Evolutionary conservation across 2,113 vertebrate species (phyloP).

Genomic region (Delphinapterus leucas): DNA sequence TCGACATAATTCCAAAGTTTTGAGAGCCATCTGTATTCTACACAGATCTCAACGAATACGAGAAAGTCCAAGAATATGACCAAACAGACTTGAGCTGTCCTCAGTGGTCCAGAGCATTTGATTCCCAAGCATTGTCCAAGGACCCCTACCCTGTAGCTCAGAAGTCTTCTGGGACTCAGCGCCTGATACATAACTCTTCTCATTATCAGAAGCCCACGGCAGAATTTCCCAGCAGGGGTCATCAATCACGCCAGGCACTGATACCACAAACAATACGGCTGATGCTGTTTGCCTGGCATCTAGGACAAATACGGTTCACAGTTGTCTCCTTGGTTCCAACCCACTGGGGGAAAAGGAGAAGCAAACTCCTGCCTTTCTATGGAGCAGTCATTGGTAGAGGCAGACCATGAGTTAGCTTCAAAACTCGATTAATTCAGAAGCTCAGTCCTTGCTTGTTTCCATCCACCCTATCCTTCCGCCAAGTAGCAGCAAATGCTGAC

Average conservation of each 20-base stretch:
- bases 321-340: neutral
- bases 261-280: neutral
- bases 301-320: neutral
- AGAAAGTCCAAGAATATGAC: neutral
- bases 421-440: neutral
- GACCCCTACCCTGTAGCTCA: neutral
- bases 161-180: neutral
- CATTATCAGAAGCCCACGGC: neutral
- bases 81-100: neutral
- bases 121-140: neutral
- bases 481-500: neutral
- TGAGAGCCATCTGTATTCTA: neutral
- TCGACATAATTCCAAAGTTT: neutral
- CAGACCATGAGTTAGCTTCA: neutral
- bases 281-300: neutral
- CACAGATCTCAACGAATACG: neutral
- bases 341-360: neutral
- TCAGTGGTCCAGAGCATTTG: neutral
- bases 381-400: neutral
- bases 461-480: neutral
- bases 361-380: neutral
- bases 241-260: neutral
- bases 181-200: neutral
- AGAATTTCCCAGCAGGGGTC: conserved; percentile 10
- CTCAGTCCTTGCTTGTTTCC: neutral